Base-by-base conservation (phyloP, 2,888 invertebrate species). In the Craniophora ligustri region DNA sequence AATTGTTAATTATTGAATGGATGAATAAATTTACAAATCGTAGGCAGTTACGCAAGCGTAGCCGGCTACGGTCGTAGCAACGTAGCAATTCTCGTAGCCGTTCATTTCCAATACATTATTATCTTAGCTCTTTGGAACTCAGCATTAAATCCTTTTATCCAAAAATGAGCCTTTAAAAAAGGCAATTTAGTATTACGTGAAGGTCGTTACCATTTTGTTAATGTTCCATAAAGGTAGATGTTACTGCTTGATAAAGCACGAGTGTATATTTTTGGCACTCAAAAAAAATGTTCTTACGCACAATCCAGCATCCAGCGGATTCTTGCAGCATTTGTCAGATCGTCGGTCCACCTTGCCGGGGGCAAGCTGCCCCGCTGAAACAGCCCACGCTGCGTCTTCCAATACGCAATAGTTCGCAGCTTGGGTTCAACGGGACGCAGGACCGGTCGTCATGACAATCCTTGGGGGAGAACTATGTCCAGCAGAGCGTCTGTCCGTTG, bases 141-240 rank as follows among this genome's bases (percentile, higher is more conserved):
- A n/a, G 15, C 2, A 32, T 32, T 32, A 32, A 32, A 32, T 32
- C 32, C 32, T 32, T 32, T 32, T 10, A 10, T 32, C 6, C 5
- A 15, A 14, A 10, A 32, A 32, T 16, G 10, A 10, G 26, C 26
- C 6, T 16, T 7, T 35, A 18, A 11, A 35, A 10, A 35, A 30
- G 3, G 34, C n/a, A 35, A 35, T 35, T 35, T 11, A 18, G 15
- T 35, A n/a, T 15, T 16, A 18, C 5, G 14, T 19, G 13, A 34
- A 21, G 1, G 13, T 7, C 23, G 16, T 45, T 28, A 36, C 16
- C 32, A 15, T 28, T 5, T 14, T 11, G 26, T 8, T 45, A 45
- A 61, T 50, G 13, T 40, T 13, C 23, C n/a, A 64, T 63, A 49
- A 63, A 61, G 5, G 1, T 10, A 4, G 26, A 44, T 56, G 7